Conservation (phyloP, 2,113 vertebrate genomes). For the Xenopus laevis region DNA sequence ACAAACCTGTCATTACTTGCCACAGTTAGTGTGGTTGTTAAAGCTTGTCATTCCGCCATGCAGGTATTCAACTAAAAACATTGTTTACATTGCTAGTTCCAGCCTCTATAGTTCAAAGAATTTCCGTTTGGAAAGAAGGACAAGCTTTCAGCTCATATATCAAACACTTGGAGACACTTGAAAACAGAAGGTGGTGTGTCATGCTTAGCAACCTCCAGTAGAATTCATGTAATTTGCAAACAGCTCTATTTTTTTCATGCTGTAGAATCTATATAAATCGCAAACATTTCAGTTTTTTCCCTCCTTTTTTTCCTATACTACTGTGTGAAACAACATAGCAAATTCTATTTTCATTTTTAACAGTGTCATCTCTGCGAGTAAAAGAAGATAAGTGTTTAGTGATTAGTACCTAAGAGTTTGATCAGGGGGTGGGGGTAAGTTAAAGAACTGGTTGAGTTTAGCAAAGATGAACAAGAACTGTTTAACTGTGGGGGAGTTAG, state of each 20-base stretch:
- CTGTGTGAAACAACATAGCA: no score
- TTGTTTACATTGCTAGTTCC: slow-evolving; percentile 29
- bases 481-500: no score
- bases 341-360: no score
- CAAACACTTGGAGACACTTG: slow-evolving; percentile 19
- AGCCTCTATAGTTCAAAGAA: slow-evolving; percentile 25
- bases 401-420: no score
- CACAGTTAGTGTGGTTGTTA: slow-evolving; percentile 22
- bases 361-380: no score
- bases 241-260: background rate
- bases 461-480: no score
- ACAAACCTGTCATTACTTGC: slow-evolving; percentile 28
- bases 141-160: slow-evolving; percentile 23
- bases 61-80: slow-evolving; percentile 25
- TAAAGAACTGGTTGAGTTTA: no score
- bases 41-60: slow-evolving; percentile 31
- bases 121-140: slow-evolving; percentile 25
- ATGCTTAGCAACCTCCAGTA: slow-evolving; percentile 18
- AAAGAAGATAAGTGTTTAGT: no score
- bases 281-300: background rate
- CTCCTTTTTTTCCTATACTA: no score
- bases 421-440: no score
- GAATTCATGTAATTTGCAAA: background rate
- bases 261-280: background rate
- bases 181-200: slow-evolving; percentile 14